Percentiles rank a stretch among this genome's conserved stretches.
These are phyloP conservation scores for Agapornis canus DNA, from an alignment of 2,797 vertebrate species.

Conservation along the genomic window DNA sequence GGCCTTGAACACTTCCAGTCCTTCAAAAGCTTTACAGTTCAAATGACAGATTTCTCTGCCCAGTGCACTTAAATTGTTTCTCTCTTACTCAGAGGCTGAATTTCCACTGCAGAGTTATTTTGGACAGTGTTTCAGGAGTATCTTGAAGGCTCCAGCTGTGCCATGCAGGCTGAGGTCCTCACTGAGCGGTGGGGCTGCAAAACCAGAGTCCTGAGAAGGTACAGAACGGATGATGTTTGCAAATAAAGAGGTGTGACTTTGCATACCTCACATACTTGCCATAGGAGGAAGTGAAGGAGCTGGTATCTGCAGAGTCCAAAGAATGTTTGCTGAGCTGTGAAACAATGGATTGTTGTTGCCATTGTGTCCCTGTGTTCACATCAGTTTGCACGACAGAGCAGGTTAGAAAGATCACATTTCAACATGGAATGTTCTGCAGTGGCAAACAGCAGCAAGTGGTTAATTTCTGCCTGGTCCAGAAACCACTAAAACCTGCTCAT, in stretches of 20 bases:
- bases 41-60: background rate
- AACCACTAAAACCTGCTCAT: background rate
- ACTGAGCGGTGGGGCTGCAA: background rate
- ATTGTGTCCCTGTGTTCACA: background rate
- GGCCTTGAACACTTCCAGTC: background rate
- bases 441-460: background rate
- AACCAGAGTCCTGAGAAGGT: background rate
- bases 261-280: background rate
- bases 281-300: slow-evolving; percentile 27
- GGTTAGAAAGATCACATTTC: background rate
- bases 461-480: background rate
- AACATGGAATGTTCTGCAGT: background rate
- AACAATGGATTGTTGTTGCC: slow-evolving; percentile 49
- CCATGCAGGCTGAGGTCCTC: background rate
- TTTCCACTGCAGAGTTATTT: background rate
- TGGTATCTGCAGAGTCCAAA: slow-evolving; percentile 49
- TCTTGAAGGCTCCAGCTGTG: background rate
- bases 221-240: slow-evolving; percentile 33
- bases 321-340: slow-evolving; percentile 54
- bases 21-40: background rate
- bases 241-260: slow-evolving; percentile 48
- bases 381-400: background rate
- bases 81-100: background rate
- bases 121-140: background rate
- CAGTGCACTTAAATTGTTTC: background rate